A percentile compares a stretch with the other conserved stretches of the same genome.
Conservation (phyloP, 2,888 invertebrate genomes). For the Pseudolycoriella hygida region DNA sequence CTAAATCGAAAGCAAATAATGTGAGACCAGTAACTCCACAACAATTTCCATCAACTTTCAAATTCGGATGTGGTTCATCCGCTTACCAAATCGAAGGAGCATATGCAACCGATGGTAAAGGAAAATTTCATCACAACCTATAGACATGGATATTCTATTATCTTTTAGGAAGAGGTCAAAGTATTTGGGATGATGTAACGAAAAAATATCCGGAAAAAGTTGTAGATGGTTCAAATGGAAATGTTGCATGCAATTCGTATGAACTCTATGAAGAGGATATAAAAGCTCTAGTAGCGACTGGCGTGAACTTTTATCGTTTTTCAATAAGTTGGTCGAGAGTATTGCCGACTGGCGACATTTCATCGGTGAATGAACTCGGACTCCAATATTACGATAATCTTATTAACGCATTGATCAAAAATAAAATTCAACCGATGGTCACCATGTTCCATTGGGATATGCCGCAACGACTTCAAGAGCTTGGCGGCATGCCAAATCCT, state of each 20-base stretch:
- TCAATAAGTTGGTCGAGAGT: not conserved
- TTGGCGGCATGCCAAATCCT: conserved; percentile 42
- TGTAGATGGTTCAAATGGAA: conserved; percentile 37
- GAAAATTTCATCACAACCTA: not conserved
- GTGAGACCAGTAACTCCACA: conserved; percentile 8
- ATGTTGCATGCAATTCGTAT: conserved; percentile 33
- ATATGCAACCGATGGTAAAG: conserved; percentile 26
- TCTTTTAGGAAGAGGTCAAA: conserved; percentile 30
- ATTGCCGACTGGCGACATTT: not conserved
- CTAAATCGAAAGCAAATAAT: too few species aligned
- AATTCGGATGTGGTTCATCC: conserved; percentile 21
- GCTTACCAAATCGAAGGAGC: conserved; percentile 15
- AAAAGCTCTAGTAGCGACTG: not conserved
- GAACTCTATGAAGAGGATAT: not conserved
- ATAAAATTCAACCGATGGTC: conserved; percentile 38
- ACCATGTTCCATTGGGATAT: conserved; percentile 47
- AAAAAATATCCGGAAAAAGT: conserved; percentile 40
- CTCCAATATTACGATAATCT: conserved; percentile 44
- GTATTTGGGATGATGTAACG: conserved; percentile 42
- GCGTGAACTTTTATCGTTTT: not conserved
- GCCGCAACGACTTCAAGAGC: conserved; percentile 33
- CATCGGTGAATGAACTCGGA: conserved; percentile 39
- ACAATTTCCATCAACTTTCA: conserved; percentile 24
- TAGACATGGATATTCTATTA: not conserved
- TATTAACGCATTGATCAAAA: conserved; percentile 37